Base-by-base conservation (phyloP, 2,113 vertebrate genomes). In the Dendrocopos noguchii region DNA sequence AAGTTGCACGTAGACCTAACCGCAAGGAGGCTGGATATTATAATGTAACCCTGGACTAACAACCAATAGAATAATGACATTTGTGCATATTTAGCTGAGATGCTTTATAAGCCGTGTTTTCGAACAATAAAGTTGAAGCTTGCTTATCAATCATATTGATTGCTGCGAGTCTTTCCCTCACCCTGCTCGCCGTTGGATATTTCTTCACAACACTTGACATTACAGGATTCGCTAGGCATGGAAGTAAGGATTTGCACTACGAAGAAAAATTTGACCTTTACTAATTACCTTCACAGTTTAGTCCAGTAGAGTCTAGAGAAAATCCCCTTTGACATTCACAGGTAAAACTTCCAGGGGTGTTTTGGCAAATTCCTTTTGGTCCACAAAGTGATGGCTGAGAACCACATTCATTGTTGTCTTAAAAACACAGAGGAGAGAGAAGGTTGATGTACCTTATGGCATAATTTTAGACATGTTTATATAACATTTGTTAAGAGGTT, bases 331-430 rank as follows among this genome's bases (percentile, higher is more conserved):
- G 98, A 88, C 98, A 99, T 78, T 98, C 98, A 46, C 98, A 99
- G 85, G 93, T 97, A 90, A 98, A 99, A 93, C 98, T 98, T 56
- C 98, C 98, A 28, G 98, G 98, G 17, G 97, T 98, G 83, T 99
- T 99, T 59, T 98, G 98, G 74, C 98, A 99, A 76, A 98, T 96
- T 59, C 98, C 98, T 84, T 97, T 98, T 60, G 96, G 91, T 27
- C 98, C 98, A 87, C 98, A 99, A 6, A 98, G 95, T 1, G 80
- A 97, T 36, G 97, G 94, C 72, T 98, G 98, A 60, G 97, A 97
- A 50, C 97, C 97, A 95, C 98, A 99, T 87, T 99, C 98, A 33
- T 98, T 98, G 87, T 98, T 98, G 93, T 99, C 98, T 99, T 95
- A 46, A 90, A 80, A 61, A 79, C 13, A 31, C 4, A 84, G 31